phyloP scores from a whole-genome alignment of 2,888 invertebrate species.

The Hecatera dysodea region DNA sequence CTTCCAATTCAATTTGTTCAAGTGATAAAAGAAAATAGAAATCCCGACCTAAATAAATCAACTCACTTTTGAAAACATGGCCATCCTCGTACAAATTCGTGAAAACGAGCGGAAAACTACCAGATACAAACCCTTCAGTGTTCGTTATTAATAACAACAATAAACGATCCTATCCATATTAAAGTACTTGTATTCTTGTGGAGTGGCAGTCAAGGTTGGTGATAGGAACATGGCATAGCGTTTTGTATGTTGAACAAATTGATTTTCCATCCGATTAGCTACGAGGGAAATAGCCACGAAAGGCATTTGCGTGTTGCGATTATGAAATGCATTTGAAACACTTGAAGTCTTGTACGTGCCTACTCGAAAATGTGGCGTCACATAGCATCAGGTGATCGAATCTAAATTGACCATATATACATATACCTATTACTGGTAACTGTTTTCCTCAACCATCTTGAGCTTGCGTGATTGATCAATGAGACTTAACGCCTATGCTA shows the following conservation, averaged over 20 bases:
- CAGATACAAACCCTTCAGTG: conserved; percentile 1
- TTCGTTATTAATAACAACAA: conserved; percentile 23
- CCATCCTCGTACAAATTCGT: conserved; percentile 11
- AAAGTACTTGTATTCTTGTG: conserved; percentile 16
- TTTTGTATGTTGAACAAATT: conserved; percentile 42
- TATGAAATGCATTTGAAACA: conserved; percentile 56
- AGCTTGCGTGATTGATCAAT: conserved; percentile 7
- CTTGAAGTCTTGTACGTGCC: conserved; percentile 14
- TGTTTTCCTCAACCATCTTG: neutral
- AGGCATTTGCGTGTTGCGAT: conserved; percentile 56
- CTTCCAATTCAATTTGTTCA: conserved; percentile 17
- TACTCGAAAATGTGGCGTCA: conserved; percentile 5
- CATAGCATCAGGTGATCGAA: neutral
- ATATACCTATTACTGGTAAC: neutral
- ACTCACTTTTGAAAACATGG: neutral
- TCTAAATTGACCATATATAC: conserved; percentile 1
- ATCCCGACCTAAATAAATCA: conserved; percentile 13
- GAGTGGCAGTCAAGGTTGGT: conserved; percentile 22
- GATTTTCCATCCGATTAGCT: conserved; percentile 45
- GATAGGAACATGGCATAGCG: conserved; percentile 34
- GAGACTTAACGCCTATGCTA: neutral
- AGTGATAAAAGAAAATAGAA: conserved; percentile 20
- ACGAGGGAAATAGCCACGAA: conserved; percentile 40
- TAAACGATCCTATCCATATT: conserved; percentile 20
- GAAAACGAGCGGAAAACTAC: conserved; percentile 19